A percentile compares a stretch with the other conserved stretches of the same genome.
These are phyloP conservation scores for Brachyalestes nurse DNA, from an alignment of 2,797 vertebrate species.

Conservation along the genomic window DNA sequence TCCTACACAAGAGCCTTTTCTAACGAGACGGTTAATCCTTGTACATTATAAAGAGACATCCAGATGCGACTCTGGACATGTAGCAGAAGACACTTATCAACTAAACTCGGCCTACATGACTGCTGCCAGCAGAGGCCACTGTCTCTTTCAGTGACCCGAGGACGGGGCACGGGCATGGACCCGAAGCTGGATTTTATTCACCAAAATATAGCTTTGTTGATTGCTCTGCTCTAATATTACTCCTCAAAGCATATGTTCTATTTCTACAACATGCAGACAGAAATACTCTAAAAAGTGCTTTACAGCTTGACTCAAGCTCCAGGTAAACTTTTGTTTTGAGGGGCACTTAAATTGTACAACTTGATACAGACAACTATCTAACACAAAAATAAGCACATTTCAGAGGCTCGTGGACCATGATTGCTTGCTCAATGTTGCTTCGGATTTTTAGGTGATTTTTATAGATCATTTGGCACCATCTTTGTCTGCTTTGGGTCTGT, in stretches of 20 bases:
- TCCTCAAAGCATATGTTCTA: slow-evolving; percentile 54
- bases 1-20: slow-evolving; percentile 38
- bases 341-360: slow-evolving; percentile 61
- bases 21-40: slow-evolving; percentile 46
- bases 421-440: slow-evolving; percentile 48
- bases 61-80: slow-evolving; percentile 40
- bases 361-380: slow-evolving; percentile 37
- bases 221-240: slow-evolving; percentile 52
- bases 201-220: slow-evolving; percentile 52
- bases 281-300: slow-evolving; percentile 66
- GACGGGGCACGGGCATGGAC: slow-evolving; percentile 25
- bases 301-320: slow-evolving; percentile 62
- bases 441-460: slow-evolving; percentile 51
- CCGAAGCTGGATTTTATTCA: slow-evolving; percentile 34
- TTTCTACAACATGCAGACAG: slow-evolving; percentile 61
- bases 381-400: slow-evolving; percentile 36
- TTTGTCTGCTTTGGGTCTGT: slow-evolving; percentile 56
- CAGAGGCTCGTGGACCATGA: slow-evolving; percentile 37
- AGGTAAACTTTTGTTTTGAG: slow-evolving; percentile 58
- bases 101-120: slow-evolving; percentile 42
- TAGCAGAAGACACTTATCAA: slow-evolving; percentile 41
- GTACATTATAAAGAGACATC: slow-evolving; percentile 39
- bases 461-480: slow-evolving; percentile 63
- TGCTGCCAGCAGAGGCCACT: slow-evolving; percentile 54
- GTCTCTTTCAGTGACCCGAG: slow-evolving; percentile 37